These are phyloP conservation scores for Gonatopus flavifemur DNA, from an alignment of 1,140 invertebrate species.

Conservation along the genomic window DNA sequence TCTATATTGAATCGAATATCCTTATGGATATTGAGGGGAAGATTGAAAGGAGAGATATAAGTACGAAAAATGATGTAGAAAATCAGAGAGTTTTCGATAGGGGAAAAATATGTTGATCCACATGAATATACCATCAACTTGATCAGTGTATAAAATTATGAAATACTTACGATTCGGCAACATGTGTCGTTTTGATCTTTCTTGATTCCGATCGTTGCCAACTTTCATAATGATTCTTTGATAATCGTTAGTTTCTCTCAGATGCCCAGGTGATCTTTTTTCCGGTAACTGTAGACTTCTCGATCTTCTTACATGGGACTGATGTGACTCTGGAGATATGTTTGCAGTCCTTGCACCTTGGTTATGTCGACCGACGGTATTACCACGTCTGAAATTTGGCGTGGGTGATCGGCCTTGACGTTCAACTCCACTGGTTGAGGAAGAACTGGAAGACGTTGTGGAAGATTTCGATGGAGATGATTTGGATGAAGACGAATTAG, in stretches of 20 bases:
- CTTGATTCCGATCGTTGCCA: constrained; percentile 36
- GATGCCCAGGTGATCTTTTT: constrained; percentile 52
- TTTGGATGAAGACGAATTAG: constrained; percentile 53
- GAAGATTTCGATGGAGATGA: too few species aligned
- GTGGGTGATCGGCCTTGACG: constrained; percentile 46
- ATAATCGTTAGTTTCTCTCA: constrained; percentile 45
- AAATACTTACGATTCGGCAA: constrained; percentile 45
- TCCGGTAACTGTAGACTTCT: constrained; percentile 62
- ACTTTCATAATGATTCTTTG: constrained; percentile 54
- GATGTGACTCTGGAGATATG: constrained; percentile 49
- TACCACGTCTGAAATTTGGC: constrained; percentile 44
- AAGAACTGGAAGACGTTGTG: too few species aligned
- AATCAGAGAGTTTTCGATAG: too few species aligned
- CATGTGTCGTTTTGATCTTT: constrained; percentile 37
- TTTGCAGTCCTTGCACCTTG: constrained; percentile 44
- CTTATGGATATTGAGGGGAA: too few species aligned
- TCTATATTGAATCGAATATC: too few species aligned
- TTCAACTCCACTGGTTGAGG: constrained; percentile 54
- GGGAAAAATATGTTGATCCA: too few species aligned
- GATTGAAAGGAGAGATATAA: too few species aligned
- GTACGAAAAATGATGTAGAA: too few species aligned
- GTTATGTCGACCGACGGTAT: constrained; percentile 37
- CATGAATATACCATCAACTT: too few species aligned
- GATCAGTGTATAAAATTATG: too few species aligned
- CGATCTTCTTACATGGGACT: constrained; percentile 58